phyloP scores from a whole-genome alignment of 2,797 vertebrate genomes.

The Eidolon dupreanum region DNA sequence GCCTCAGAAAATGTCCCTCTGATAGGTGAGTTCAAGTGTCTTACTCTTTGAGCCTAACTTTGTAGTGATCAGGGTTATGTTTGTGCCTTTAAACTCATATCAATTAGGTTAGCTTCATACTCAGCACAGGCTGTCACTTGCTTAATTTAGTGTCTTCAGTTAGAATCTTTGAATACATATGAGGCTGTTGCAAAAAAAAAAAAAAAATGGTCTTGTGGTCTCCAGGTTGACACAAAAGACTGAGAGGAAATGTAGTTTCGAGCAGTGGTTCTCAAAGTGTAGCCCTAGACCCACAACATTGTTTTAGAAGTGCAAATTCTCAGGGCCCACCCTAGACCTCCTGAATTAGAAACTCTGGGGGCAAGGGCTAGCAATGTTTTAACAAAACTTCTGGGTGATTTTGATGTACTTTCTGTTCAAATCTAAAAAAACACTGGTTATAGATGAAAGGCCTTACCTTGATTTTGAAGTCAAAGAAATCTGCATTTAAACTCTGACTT shows the following conservation, averaged over 20 bases:
- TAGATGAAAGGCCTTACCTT: not conserved
- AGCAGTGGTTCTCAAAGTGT: not conserved
- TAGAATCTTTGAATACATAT: not conserved
- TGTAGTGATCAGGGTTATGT: not conserved
- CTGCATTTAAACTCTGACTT: not conserved
- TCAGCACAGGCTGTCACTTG: not conserved
- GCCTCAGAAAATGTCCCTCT: conserved; percentile 97
- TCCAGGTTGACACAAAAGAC: not conserved
- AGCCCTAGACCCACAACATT: not conserved
- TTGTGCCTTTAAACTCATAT: not conserved
- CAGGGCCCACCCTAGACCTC: not conserved
- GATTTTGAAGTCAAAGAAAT: conserved; percentile 12
- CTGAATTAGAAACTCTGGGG: not conserved
- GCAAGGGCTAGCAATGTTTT: not conserved
- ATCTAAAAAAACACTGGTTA: not conserved
- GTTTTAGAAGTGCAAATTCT: not conserved
- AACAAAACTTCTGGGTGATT: not conserved
- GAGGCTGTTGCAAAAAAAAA: not conserved
- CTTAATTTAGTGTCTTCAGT: not conserved
- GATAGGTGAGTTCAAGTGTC: conserved; percentile 89
- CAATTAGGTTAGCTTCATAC: not conserved
- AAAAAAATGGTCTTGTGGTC: not conserved
- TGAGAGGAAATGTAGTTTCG: not conserved
- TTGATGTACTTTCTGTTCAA: not conserved
- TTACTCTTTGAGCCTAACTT: not conserved